Percentiles rank a stretch among this genome's conserved stretches.
Evolutionary conservation across 2,888 invertebrate species (phyloP).

Genomic region (Agriotes lineatus): DNA sequence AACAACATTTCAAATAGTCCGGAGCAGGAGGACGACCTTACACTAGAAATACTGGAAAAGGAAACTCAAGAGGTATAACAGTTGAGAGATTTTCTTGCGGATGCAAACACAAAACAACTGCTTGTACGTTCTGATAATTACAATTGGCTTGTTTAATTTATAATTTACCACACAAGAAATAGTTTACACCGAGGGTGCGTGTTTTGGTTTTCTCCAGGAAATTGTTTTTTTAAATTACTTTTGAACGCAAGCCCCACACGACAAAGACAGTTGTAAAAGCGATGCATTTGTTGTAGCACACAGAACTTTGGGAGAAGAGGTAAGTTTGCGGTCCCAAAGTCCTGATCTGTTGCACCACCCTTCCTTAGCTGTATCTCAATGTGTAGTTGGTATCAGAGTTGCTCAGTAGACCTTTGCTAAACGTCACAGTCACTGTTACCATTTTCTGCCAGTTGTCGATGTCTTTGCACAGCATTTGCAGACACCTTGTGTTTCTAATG

Average conservation of each 20-base stretch:
- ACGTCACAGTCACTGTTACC: too few relatives aligned
- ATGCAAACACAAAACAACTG: too few relatives aligned
- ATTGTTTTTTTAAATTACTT: too few relatives aligned
- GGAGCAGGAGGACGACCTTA: conserved; percentile 75
- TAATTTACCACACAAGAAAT: too few relatives aligned
- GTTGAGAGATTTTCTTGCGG: too few relatives aligned
- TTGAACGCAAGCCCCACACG: too few relatives aligned
- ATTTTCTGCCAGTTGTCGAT: too few relatives aligned
- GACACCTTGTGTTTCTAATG: conserved; percentile 33
- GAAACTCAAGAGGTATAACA: conserved; percentile 83
- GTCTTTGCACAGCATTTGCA: not conserved
- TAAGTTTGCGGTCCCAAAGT: conserved; percentile 23
- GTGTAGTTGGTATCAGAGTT: not conserved
- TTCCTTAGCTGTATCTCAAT: not conserved
- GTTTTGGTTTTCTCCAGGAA: too few relatives aligned
- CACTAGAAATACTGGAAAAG: conserved; percentile 80
- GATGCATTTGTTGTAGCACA: conserved; percentile 39
- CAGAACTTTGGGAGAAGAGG: conserved; percentile 35
- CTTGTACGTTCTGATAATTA: too few relatives aligned
- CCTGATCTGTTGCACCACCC: not conserved
- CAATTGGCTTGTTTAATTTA: too few relatives aligned
- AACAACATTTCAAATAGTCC: conserved; percentile 63
- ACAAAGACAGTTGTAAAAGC: not conserved
- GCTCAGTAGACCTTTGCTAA: not conserved
- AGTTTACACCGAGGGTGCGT: too few relatives aligned